Percentiles rank a stretch among this genome's conserved stretches.
phyloP scores from a whole-genome alignment of 2,888 invertebrate species.

The Altica lythri region DNA sequence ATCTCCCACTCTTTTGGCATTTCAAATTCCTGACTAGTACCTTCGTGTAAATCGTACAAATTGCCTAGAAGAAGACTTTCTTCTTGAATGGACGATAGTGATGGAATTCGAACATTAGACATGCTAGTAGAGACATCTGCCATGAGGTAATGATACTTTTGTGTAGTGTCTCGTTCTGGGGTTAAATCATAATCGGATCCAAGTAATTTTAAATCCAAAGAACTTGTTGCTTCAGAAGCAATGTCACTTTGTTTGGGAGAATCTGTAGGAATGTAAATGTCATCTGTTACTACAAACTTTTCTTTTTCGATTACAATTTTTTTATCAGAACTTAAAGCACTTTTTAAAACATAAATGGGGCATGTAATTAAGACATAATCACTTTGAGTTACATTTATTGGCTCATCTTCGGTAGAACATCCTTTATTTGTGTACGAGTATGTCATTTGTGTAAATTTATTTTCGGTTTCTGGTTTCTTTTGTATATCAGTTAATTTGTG shows the following conservation, averaged over 20 bases:
- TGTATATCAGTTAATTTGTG: not conserved
- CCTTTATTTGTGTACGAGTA: not conserved
- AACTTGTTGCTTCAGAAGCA: not conserved
- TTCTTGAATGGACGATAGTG: not conserved
- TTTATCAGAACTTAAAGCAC: not conserved
- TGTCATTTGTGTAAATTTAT: constrained; percentile 4
- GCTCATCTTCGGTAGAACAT: not conserved
- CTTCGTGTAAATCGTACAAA: constrained; percentile 12
- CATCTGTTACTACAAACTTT: not conserved
- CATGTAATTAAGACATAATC: constrained; percentile 9
- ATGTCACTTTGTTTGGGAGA: constrained; percentile 11
- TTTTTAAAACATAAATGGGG: constrained; percentile 13
- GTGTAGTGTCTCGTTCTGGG: constrained; percentile 37
- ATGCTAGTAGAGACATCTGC: constrained; percentile 34
- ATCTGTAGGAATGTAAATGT: too few relatives aligned
- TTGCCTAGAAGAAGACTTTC: constrained; percentile 15
- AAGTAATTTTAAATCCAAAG: constrained; percentile 32
- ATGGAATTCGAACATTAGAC: not conserved
- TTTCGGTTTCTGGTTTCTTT: not conserved
- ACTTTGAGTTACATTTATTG: not conserved
- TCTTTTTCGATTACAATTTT: constrained; percentile 1
- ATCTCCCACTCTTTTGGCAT: not conserved
- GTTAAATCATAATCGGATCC: constrained; percentile 41
- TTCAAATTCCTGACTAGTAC: not conserved
- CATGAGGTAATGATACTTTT: constrained; percentile 38